Evolutionary conservation across 64 coral and sea anemone species (phyloP), one percentile per base, ranked within the genome.

Genomic region (Porites australiensis): DNA sequence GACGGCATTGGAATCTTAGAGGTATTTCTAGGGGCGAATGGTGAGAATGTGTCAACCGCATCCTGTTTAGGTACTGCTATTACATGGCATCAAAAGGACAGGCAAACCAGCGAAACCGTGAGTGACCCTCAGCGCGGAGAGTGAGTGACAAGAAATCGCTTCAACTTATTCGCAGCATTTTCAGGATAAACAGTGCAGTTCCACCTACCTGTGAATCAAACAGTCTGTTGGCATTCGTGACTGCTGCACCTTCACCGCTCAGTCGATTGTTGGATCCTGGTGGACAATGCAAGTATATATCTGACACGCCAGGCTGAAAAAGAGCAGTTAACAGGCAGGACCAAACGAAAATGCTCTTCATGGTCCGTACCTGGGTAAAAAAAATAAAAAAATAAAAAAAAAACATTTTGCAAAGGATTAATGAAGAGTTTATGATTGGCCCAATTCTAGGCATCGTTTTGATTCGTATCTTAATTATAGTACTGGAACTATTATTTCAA

Each of bases 201-300:
- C 27, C 27, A 37, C 1, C 48, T 74, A 88, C 86, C 86, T 88
- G 86, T 8, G 86, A 88, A 62, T 88, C 86, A 61, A 88, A 88
- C 53, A 89, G 73, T 64, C 88, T 75, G 58, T 89, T 89, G 49
- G 88, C 74, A 11, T 89, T 89, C 50, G 64, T 37, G 19, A 75
- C 73, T 50, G 79, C 79, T 2, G 59, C 88, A 22, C 57, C 59
- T 19, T 67, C 77, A 61, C 77, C 88, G 44, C 79, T 89, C 50
- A 89, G 50, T 45, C 88, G 74, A 63, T 89, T 64, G 63, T 89
- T 89, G 23, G 88, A 89, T 48, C 88, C 88, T 51, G 57, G 75
- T 79, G 87, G 88, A 49, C 64, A 59, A 23, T 89, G 88, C 47
- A 89, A 3, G 71, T 89, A 89, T 46, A 89, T 65, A 79, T 89